A percentile compares a stretch with the other conserved stretches of the same genome.
phyloP scores from a whole-genome alignment of 2,888 invertebrate genomes.

The Netelia virgata region DNA sequence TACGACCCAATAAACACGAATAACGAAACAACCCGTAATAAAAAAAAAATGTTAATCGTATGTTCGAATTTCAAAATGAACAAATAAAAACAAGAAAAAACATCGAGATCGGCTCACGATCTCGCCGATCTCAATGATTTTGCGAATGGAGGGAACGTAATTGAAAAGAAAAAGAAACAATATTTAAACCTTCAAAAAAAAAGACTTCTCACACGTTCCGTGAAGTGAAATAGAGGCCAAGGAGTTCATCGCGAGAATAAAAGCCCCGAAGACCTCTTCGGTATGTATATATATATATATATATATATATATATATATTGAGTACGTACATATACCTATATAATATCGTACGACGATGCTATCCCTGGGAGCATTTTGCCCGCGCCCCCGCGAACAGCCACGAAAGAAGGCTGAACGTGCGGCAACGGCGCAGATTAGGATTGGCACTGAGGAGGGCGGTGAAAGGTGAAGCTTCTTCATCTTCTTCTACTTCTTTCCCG shows the following conservation, averaged over 20 bases:
- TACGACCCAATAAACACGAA: not conserved
- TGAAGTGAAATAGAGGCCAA: slow-evolving; percentile 36
- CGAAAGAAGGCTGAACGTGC: slow-evolving; percentile 9
- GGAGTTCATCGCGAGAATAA: slow-evolving; percentile 51
- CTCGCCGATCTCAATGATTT: not conserved
- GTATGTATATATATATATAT: slow-evolving; percentile 6
- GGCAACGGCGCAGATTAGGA: slow-evolving; percentile 44
- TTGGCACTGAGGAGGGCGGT: slow-evolving; percentile 70
- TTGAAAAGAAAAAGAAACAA: not conserved
- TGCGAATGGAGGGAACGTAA: not conserved
- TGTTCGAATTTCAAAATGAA: not conserved
- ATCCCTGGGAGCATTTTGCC: slow-evolving; percentile 60
- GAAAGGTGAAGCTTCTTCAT: slow-evolving; percentile 70
- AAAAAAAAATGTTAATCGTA: not conserved
- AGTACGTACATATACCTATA: no score
- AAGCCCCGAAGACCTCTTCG: slow-evolving; percentile 21
- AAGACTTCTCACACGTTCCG: slow-evolving; percentile 15
- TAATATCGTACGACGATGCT: not conserved
- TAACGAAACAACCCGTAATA: not conserved
- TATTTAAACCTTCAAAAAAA: not conserved
- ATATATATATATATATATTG: not conserved
- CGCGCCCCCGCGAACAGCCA: slow-evolving; percentile 47
- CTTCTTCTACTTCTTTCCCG: not conserved
- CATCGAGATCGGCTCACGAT: not conserved
- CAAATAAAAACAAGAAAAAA: not conserved